Base-by-base conservation (phyloP, 2,113 vertebrate species). In the Stegostoma tigrinum region DNA sequence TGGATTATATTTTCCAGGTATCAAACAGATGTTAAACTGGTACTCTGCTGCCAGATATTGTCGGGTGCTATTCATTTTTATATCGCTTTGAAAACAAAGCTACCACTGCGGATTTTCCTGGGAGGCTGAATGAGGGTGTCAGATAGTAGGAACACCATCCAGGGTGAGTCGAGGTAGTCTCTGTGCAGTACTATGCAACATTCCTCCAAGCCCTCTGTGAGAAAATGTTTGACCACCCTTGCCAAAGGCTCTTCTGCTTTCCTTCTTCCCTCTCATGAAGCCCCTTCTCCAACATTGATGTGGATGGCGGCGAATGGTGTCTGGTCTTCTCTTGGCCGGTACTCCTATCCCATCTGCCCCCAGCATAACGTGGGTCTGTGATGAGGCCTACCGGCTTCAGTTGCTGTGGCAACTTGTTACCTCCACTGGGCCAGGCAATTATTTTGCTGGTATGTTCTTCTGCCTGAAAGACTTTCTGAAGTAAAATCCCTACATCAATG, bases 181-280 rank as follows among this genome's bases (percentile, higher is more conserved):
- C 67, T 3, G 23, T 19, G 0, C 24, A 7, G 68, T 0, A 70
- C 23, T 21, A 0, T 0, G 2, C 3, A 0, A 30, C 30, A 30
- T 30, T 34, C 72, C 72, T 75, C 72, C 27, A 24, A 24, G 68
- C 24, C 68, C 68, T 27, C 48, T 48, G 24, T 1, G 30, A 75
- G 72, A 27, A 75, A 75, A 75, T 7, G 8, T 2, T 30, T 30
- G 0, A 10, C 72, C 19, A 2, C 30, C 21, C 6, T 6, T 34
- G 72, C 72, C 72, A 10, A 10, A 30, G 72, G 30, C 72, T 75
- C 68, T 24, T 70, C 68, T 6, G 24, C 68, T 21, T 30, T 5
- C 72, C 72, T 34, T 12, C 72, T 75, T 10, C 72, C 72, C 27
- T 75, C 4, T 75, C 3, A 1, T 75, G 72, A 34, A 34, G 30